Conservation (phyloP, 2,888 invertebrate genomes). For the Cistogaster globosa region DNA sequence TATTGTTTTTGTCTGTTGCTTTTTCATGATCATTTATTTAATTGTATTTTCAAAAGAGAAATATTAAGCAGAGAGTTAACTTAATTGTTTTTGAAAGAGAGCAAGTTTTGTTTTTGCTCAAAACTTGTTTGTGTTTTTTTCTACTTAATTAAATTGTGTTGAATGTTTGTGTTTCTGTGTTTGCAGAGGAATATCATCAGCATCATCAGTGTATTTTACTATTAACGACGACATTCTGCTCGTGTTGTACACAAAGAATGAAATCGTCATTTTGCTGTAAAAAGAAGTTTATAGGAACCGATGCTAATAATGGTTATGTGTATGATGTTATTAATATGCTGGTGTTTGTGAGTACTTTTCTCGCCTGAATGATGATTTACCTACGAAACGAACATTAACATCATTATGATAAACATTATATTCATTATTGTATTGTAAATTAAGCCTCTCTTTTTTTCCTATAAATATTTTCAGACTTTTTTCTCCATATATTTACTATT, state of each 20-base stretch:
- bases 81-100: constrained; percentile 21
- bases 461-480: constrained; percentile 25
- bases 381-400: constrained; percentile 3
- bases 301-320: constrained; percentile 5
- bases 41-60: constrained; percentile 16
- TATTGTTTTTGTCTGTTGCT: constrained; percentile 48
- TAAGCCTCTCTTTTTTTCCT: constrained; percentile 46
- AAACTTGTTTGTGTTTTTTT: constrained; percentile 59
- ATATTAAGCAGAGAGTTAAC: constrained; percentile 22
- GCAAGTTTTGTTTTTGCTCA: constrained; percentile 24
- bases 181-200: constrained; percentile 40
- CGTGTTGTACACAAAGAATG: constrained; percentile 31
- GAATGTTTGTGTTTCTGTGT: background rate
- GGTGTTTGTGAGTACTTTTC: background rate
- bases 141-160: background rate
- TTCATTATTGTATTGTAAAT: constrained; percentile 42
- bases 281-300: constrained; percentile 54
- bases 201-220: constrained; percentile 37
- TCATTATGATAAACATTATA: constrained; percentile 43
- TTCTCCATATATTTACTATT: background rate
- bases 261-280: constrained; percentile 57
- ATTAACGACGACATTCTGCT: constrained; percentile 33
- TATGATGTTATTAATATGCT: constrained; percentile 7
- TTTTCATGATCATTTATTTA: constrained; percentile 67
- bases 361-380: constrained; percentile 27